Conservation (phyloP, 2,888 invertebrate species). For the Melinaea menophilus region DNA sequence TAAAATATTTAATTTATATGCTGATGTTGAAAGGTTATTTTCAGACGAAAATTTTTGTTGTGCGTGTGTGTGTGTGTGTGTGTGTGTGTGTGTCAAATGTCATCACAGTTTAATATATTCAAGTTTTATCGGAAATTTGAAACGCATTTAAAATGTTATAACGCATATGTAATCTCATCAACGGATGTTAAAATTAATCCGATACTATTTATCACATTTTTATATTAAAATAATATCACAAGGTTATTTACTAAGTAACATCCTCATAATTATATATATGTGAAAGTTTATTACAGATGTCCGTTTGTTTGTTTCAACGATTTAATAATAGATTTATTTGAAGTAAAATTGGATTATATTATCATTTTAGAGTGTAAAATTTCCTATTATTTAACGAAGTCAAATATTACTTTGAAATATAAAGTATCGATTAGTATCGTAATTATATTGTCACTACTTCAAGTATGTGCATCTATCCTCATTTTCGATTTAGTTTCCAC, state of each 20-base stretch:
- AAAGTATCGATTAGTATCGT: neutral
- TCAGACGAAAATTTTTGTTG: no score
- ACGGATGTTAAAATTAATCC: conserved; percentile 32
- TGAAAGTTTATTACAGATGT: conserved; percentile 21
- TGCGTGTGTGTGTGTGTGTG: neutral
- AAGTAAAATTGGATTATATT: neutral
- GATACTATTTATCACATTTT: conserved; percentile 27
- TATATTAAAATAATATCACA: conserved; percentile 20
- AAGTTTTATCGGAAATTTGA: neutral
- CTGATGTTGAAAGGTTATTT: no score
- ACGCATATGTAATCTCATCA: conserved; percentile 22
- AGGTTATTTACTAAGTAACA: conserved; percentile 28
- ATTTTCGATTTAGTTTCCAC: neutral
- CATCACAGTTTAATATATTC: neutral
- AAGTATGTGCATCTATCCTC: neutral
- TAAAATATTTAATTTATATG: no score
- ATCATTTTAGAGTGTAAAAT: neutral
- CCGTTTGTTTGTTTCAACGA: conserved; percentile 9
- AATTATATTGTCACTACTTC: conserved; percentile 4
- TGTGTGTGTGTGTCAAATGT: neutral
- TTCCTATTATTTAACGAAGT: no score
- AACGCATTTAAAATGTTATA: neutral
- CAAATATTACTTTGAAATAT: no score
- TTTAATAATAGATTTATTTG: neutral
- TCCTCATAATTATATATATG: conserved; percentile 20